Evolutionary conservation across 2,113 vertebrate genomes (phyloP), one percentile per base, ranked within the genome.

Genomic region (Boulengeromyrus knoepffleri): DNA sequence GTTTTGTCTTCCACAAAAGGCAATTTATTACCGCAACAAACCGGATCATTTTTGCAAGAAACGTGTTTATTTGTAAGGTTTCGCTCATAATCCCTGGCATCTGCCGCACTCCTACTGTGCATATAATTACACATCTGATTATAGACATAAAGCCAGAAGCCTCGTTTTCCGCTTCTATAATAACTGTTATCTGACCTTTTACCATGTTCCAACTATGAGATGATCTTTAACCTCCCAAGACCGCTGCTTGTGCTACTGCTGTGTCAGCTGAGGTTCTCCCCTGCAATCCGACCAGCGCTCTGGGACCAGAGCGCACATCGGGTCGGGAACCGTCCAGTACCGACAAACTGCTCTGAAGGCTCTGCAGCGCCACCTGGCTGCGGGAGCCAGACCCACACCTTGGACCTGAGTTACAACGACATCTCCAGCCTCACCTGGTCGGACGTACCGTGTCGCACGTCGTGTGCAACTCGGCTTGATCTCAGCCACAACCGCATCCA

Each of bases 401-500:
- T 91, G 45, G 87, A 90, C 42, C 24, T 90, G 52, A 89, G 87
- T 66, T 86, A 74, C 45, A 90, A 58, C 12, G 24, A 15, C n/a
- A 74, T 89, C 17, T 77, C 89, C 45, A 24, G 31, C n/a, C 24
- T 91, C 47, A 42, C 17, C 50, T 10, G 62, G 47, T 85, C 47
- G 2, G 83, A 89, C n/a, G 56, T 89, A 27, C 31, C 52, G 9
- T 21, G 21, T 12, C 53, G 27, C 19, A 12, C n/a, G 27, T 47
- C 45, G 8, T 56, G 19, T 42, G 31, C 24, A 45, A 39, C 80
- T 87, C 45, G 66, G 12, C 46, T 91, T 47, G 88, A 90, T 77
- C 89, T 91, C 3, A 89, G 89, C 80, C 89, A 90, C 58, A 91
- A 86, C 47, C 39, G 39, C 5, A 70, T 90, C 50, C 46, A 7